Conservation (phyloP, 2,888 invertebrate species). For the Drosophila rellima region DNA sequence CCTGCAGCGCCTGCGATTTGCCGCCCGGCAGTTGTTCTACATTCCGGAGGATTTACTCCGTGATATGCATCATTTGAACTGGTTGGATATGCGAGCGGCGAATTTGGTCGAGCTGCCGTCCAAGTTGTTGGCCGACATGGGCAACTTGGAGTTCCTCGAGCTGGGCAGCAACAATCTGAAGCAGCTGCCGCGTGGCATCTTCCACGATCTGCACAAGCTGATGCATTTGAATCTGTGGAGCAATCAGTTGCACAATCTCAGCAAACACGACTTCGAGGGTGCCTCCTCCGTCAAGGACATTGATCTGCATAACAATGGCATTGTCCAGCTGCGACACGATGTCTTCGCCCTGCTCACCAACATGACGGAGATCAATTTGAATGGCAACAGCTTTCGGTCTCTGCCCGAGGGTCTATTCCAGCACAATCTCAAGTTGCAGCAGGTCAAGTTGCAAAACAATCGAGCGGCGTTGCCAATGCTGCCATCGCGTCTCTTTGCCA, state of each 20-base stretch:
- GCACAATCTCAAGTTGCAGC: slow-evolving; percentile 87
- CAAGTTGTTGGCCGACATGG: slow-evolving; percentile 87
- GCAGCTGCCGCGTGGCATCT: slow-evolving; percentile 88
- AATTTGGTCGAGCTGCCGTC: slow-evolving; percentile 88
- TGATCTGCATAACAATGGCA: slow-evolving; percentile 89
- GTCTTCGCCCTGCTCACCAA: slow-evolving; percentile 88
- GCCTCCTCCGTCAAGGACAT: slow-evolving; percentile 88
- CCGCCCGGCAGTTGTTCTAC: slow-evolving; percentile 88
- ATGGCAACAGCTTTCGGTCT: slow-evolving; percentile 89
- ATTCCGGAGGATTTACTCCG: slow-evolving; percentile 88
- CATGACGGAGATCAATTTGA: slow-evolving; percentile 89
- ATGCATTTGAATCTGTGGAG: slow-evolving; percentile 89
- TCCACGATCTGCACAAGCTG: slow-evolving; percentile 88
- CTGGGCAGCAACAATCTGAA: slow-evolving; percentile 89
- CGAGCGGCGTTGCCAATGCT: slow-evolving; percentile 87
- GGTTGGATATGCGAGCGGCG: slow-evolving; percentile 88
- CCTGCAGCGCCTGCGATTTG: slow-evolving; percentile 87
- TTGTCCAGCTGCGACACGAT: slow-evolving; percentile 88
- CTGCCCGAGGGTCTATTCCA: slow-evolving; percentile 88
- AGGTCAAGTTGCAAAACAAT: slow-evolving; percentile 88
- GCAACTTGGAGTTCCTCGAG: slow-evolving; percentile 88
- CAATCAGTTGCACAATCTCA: slow-evolving; percentile 89
- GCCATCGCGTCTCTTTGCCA: slow-evolving; percentile 88
- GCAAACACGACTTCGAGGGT: slow-evolving; percentile 88
- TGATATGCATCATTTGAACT: slow-evolving; percentile 88